Evolutionary conservation across 2,888 invertebrate genomes (phyloP).

Genomic region (Scaptomyza polygonia): DNA sequence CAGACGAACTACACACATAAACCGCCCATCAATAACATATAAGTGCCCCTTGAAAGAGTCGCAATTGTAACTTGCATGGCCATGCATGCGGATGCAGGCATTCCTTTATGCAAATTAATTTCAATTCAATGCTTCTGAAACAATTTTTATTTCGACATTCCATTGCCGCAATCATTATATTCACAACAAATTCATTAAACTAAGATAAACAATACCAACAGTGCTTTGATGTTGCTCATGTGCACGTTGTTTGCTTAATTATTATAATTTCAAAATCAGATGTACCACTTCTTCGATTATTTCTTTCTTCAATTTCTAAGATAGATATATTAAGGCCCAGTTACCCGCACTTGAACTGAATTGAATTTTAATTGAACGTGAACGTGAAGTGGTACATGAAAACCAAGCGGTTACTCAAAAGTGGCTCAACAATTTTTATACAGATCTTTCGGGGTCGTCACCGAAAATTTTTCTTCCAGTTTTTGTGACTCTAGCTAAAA

Average conservation of each 20-base stretch:
- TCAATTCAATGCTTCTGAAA: conserved; percentile 77
- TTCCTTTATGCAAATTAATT: conserved; percentile 81
- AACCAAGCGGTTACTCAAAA: too few relatives aligned
- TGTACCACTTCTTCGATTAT: neutral
- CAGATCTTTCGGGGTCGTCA: too few relatives aligned
- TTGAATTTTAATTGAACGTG: too few relatives aligned
- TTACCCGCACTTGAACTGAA: too few relatives aligned
- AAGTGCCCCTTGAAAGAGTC: conserved; percentile 27
- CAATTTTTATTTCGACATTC: conserved; percentile 76
- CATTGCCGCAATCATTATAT: conserved; percentile 64
- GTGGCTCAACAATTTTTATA: too few relatives aligned
- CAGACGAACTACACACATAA: conserved; percentile 7
- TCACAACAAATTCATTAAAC: conserved; percentile 56
- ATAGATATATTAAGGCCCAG: too few relatives aligned
- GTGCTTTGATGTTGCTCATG: conserved; percentile 72
- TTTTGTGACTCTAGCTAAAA: too few relatives aligned
- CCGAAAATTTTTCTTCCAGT: too few relatives aligned
- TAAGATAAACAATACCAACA: conserved; percentile 64
- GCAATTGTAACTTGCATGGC: conserved; percentile 30
- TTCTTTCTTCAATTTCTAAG: neutral
- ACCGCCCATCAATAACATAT: conserved; percentile 22
- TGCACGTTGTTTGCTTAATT: conserved; percentile 64
- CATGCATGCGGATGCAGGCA: conserved; percentile 58
- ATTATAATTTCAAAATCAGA: conserved; percentile 47
- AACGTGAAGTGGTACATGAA: too few relatives aligned